Evolutionary conservation across 2,797 vertebrate species (phyloP), one percentile per base, ranked within the genome.

Genomic region (Sus cebifrons): DNA sequence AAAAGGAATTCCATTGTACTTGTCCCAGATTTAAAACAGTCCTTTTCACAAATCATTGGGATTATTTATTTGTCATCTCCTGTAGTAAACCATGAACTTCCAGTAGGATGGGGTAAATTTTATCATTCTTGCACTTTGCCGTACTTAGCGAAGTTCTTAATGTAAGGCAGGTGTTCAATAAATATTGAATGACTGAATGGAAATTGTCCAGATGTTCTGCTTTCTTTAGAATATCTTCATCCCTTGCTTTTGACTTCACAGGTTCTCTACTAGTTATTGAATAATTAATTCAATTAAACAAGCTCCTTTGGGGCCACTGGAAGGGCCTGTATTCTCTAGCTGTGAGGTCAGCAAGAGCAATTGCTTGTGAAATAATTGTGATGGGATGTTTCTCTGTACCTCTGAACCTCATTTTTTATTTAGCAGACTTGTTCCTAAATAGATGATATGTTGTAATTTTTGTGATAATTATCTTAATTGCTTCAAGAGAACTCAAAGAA

Each of bases 201-300:
- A 84, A 94, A 67, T 78, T 58, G 13, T 88, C 92, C 58, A 89
- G 89, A 94, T 67, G 54, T 79, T 90, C 54, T 92, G 56, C 85
- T 95, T 95, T 95, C 65, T 83, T 23, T 88, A 83, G 73, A 88
- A 75, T 86, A 14, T 82, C 91, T 60, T 95, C 15, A 78, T 94
- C 44, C 49, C 58, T 73, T 84, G 21, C 49, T 88, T 95, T 96
- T 95, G 58, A 96, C 21, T 81, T 94, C 52, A 84, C 32, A 74
- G n/a, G 56, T 82, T 23, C 3, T 95, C 20, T 92, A 73, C 60
- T 82, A 96, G 71, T 68, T 96, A 92, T 89, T 97, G 89, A 97
- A 95, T 95, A 91, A 96, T 93, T 96, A 83, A 93, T 74, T 93
- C 77, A 92, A 74, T 97, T 96, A 96, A 95, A 87, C 44, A 92